Conservation (phyloP, 2,113 vertebrate genomes). For the Osmerus eperlanus region DNA sequence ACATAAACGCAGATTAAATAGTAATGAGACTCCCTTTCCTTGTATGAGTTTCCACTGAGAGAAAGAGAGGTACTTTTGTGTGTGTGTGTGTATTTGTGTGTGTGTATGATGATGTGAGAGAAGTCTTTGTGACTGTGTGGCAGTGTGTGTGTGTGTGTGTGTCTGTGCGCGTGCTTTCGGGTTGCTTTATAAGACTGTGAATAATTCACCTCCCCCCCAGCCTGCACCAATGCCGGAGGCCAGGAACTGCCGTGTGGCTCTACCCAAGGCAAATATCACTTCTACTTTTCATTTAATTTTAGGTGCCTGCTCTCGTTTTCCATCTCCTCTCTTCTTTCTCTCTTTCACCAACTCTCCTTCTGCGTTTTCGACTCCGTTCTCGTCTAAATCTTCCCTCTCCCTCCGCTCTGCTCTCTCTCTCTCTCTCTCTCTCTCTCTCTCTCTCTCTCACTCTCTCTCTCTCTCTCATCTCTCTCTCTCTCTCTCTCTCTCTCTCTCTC, state of each 20-base stretch:
- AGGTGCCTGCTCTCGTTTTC: not conserved
- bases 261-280: conserved; percentile 37
- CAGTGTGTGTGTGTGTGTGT: too few relatives aligned
- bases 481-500: too few relatives aligned
- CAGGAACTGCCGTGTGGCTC: conserved; percentile 16
- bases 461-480: too few relatives aligned
- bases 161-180: conserved; percentile 16
- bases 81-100: not conserved
- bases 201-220: conserved; percentile 56
- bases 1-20: conserved; percentile 23
- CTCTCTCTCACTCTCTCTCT: too few relatives aligned
- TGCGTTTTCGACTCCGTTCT: too few relatives aligned
- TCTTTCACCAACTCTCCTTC: not conserved
- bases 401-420: too few relatives aligned
- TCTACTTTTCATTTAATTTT: not conserved
- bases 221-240: conserved; percentile 7
- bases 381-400: too few relatives aligned
- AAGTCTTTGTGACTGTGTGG: not conserved
- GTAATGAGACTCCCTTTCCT: conserved; percentile 10
- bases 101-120: not conserved
- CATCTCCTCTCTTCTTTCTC: too few relatives aligned
- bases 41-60: conserved; percentile 16
- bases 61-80: too few relatives aligned
- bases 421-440: too few relatives aligned
- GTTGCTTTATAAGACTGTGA: conserved; percentile 34